A percentile compares a stretch with the other conserved stretches of the same genome.
Conservation (phyloP, 2,888 invertebrate species). For the Strigamia crassipes region DNA sequence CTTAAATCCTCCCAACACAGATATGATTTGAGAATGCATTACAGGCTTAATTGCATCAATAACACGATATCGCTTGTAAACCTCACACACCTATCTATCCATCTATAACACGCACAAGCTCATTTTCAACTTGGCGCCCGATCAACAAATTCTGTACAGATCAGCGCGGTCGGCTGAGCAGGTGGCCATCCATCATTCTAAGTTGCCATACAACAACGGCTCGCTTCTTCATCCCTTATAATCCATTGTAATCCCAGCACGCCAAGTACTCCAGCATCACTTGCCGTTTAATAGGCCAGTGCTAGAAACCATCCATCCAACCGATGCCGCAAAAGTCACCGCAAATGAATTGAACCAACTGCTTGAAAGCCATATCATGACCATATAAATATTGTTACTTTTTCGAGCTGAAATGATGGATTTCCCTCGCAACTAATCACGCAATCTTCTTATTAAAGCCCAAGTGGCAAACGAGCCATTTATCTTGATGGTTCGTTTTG, state of each 20-base stretch:
- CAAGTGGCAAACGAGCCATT: too few relatives aligned
- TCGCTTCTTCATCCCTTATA: slow-evolving; percentile 21
- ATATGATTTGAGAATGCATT: background rate
- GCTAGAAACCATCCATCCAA: slow-evolving; percentile 1
- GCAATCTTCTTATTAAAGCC: too few relatives aligned
- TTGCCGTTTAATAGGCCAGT: background rate
- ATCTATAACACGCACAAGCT: background rate
- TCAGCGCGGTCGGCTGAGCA: slow-evolving; percentile 7
- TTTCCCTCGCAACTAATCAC: too few relatives aligned
- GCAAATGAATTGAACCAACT: background rate
- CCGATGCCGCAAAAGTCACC: background rate
- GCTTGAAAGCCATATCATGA: background rate
- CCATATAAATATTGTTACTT: background rate
- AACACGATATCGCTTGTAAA: background rate
- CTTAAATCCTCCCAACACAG: background rate
- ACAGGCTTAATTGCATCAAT: slow-evolving; percentile 4
- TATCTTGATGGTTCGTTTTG: too few relatives aligned
- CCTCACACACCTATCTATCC: background rate
- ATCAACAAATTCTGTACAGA: slow-evolving; percentile 1
- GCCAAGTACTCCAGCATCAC: slow-evolving; percentile 16
- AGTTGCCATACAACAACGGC: slow-evolving; percentile 10
- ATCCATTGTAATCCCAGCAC: slow-evolving; percentile 10
- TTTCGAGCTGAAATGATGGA: background rate
- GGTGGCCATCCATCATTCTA: slow-evolving; percentile 16
- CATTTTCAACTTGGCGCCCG: background rate